A percentile compares a stretch with the other conserved stretches of the same genome.
phyloP scores from a whole-genome alignment of 2,888 invertebrate genomes.

The Cetonia aurata region DNA sequence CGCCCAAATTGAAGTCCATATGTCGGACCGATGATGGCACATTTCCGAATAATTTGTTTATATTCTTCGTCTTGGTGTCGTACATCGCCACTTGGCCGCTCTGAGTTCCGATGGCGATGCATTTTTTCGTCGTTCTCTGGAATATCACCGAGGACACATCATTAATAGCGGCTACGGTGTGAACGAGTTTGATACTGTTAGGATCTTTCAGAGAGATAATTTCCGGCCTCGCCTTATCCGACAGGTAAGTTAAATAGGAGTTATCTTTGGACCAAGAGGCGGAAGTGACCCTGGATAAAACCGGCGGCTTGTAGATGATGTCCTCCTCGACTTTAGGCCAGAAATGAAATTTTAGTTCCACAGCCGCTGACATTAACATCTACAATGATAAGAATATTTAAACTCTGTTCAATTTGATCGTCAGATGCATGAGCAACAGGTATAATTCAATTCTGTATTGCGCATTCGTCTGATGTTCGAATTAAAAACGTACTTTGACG shows the following conservation, averaged over 20 bases:
- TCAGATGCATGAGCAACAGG: not conserved
- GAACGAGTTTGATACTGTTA: slow-evolving; percentile 56
- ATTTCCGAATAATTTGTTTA: slow-evolving; percentile 54
- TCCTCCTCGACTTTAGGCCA: slow-evolving; percentile 51
- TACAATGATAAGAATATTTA: slow-evolving; percentile 17
- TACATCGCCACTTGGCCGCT: slow-evolving; percentile 60
- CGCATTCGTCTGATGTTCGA: not conserved
- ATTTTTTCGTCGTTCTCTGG: slow-evolving; percentile 58
- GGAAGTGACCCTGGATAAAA: slow-evolving; percentile 52
- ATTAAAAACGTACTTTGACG: not conserved
- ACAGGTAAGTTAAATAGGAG: slow-evolving; percentile 58
- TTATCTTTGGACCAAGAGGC: slow-evolving; percentile 61
- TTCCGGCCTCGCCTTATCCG: slow-evolving; percentile 57
- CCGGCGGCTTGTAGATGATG: slow-evolving; percentile 51
- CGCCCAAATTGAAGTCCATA: slow-evolving; percentile 57
- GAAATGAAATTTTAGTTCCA: slow-evolving; percentile 56
- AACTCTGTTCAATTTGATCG: not conserved
- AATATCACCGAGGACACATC: slow-evolving; percentile 57
- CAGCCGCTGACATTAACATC: slow-evolving; percentile 58
- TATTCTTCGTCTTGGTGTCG: slow-evolving; percentile 59
- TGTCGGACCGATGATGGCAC: slow-evolving; percentile 52
- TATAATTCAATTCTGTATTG: too few relatives aligned
- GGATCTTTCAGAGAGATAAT: slow-evolving; percentile 59
- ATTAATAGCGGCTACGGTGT: slow-evolving; percentile 57
- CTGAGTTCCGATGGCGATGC: slow-evolving; percentile 58